Conservation (phyloP, 2,797 vertebrate genomes). For the Artibeus jamaicensis region DNA sequence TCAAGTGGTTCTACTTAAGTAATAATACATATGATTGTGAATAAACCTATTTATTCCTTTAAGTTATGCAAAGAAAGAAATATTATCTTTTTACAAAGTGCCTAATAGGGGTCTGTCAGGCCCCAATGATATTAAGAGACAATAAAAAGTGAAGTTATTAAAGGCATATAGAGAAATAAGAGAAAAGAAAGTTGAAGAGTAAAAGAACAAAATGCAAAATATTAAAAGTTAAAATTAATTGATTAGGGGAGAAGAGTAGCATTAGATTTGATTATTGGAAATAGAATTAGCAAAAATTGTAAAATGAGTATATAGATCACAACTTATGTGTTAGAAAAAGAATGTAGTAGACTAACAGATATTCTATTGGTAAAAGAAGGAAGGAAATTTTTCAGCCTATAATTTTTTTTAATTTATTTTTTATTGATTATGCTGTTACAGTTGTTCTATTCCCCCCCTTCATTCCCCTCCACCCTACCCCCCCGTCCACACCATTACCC, state of each 20-base stretch:
- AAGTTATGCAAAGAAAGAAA: not conserved
- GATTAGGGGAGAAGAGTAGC: not conserved
- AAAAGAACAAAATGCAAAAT: not conserved
- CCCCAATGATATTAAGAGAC: not conserved
- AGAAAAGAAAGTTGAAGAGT: not conserved
- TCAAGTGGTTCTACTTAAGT: not conserved
- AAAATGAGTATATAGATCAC: not conserved
- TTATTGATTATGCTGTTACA: no score
- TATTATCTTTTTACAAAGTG: not conserved
- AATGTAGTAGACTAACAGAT: not conserved
- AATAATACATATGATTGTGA: not conserved
- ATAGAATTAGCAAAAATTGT: not conserved
- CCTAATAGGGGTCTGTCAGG: not conserved
- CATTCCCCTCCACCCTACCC: no score
- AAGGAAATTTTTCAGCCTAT: not conserved
- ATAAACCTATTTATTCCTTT: not conserved
- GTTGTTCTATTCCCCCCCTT: no score
- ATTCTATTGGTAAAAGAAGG: not conserved
- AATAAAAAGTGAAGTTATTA: not conserved
- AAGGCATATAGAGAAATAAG: not conserved
- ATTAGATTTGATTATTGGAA: not conserved
- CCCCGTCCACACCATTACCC: no score
- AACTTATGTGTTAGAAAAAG: not conserved
- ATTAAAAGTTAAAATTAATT: not conserved
- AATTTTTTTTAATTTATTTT: no score